Evolutionary conservation across 2,888 invertebrate species (phyloP).

Genomic region (Lasioglossum pauxillum): DNA sequence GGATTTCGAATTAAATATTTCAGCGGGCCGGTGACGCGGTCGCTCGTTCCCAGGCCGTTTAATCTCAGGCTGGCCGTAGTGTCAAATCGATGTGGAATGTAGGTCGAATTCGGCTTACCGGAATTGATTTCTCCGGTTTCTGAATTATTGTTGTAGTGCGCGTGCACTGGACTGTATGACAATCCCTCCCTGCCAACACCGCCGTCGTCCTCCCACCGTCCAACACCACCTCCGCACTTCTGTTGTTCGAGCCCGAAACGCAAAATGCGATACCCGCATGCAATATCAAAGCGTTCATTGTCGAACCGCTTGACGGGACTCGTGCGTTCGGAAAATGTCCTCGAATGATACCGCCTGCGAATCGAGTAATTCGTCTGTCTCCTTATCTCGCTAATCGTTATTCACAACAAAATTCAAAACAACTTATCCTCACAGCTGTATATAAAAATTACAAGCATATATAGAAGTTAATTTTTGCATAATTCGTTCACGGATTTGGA

Average conservation of each 20-base stretch:
- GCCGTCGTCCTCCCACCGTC: background rate
- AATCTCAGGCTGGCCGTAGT: constrained; percentile 62
- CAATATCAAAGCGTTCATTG: constrained; percentile 26
- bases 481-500: background rate
- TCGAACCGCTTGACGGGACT: background rate
- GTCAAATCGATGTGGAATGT: constrained; percentile 71
- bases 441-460: background rate
- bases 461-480: background rate
- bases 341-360: background rate
- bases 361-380: background rate
- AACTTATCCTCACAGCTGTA: background rate
- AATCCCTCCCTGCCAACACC: background rate
- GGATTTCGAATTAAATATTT: constrained; percentile 70
- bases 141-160: constrained; percentile 54
- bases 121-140: constrained; percentile 70
- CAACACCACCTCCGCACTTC: background rate
- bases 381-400: background rate
- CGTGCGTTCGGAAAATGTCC: background rate
- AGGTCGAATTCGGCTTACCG: constrained; percentile 72
- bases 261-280: constrained; percentile 17
- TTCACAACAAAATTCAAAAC: background rate
- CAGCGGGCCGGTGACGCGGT: constrained; percentile 61
- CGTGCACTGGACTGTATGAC: constrained; percentile 27
- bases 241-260: background rate
- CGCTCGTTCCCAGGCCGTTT: constrained; percentile 61